Base-by-base conservation (phyloP, 2,797 vertebrate genomes). In the Lutjanus argentimaculatus region DNA sequence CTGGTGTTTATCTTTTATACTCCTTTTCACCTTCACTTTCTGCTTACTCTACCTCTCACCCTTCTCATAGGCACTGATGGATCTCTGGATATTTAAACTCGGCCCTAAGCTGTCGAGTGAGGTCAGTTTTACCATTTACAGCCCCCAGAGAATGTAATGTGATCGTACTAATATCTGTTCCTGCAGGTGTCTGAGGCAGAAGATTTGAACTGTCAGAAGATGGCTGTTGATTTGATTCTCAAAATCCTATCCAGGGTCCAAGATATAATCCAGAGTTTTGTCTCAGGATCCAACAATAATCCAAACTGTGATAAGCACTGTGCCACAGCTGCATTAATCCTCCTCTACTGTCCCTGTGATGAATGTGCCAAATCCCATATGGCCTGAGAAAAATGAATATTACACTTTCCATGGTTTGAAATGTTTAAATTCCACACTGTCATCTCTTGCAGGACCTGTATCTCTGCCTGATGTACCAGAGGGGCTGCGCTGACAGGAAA, bases 371-470 rank as follows among this genome's bases (percentile, higher is more conserved):
- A 80, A 86, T 79, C 83, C 86, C 77, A 82, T 83, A 83, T 76
- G 83, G 79, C 80, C 80, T 52, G 59, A 80, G 80, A 85, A 86
- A 92, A 91, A 89, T 83, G 9, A 77, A 80, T 72, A 74, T 85
- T 88, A 73, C 72, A 74, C 79, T 89, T 90, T 91, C 91, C 80
- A 61, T 36, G 75, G 76, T 79, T 87, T 90, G 89, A 92, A 89
- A 91, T 93, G 89, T 95, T 93, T 94, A 93, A 91, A 94, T 93
- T 94, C 89, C 85, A 87, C 64, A 67, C 72, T 90, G 87, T 92
- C 92, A 63, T 87, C 80, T 89, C 74, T 65, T 81, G 48, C 70
- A 58, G 68, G 69, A 84, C 84, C 88, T 85, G 75, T 79, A 77
- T 90, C 84, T 91, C 75, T 85, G 88, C 67, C 82, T 87, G 90